phyloP scores from a whole-genome alignment of 2,113 vertebrate species.

The Empidonax traillii region DNA sequence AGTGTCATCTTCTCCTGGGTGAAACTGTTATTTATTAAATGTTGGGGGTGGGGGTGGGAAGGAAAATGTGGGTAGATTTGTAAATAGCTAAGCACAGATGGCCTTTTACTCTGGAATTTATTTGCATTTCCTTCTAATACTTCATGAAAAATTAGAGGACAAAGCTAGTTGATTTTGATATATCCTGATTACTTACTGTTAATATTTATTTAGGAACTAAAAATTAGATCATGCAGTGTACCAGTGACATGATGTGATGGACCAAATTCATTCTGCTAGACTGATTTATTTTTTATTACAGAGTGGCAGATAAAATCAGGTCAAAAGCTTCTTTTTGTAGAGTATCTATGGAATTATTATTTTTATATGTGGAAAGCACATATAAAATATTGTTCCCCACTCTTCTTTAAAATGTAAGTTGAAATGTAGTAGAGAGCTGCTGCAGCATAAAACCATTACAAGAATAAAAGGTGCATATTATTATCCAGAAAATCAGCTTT shows the following conservation, averaged over 20 bases:
- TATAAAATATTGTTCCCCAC: background rate
- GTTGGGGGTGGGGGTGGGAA: background rate
- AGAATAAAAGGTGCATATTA: background rate
- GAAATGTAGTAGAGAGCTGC: background rate
- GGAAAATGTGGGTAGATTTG: background rate
- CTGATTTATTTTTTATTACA: background rate
- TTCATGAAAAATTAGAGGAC: constrained; percentile 5
- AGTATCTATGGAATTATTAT: background rate
- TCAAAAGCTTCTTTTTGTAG: constrained; percentile 14
- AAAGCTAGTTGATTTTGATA: constrained; percentile 15
- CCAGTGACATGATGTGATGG: background rate
- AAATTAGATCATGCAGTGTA: constrained; percentile 29
- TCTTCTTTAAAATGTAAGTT: background rate
- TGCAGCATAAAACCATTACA: background rate
- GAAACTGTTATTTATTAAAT: background rate
- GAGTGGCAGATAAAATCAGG: constrained; percentile 10
- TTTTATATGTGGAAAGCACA: background rate
- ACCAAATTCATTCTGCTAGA: background rate
- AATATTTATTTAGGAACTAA: constrained; percentile 11
- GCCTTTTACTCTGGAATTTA: background rate
- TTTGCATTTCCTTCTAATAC: constrained; percentile 32
- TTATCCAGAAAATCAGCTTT: background rate
- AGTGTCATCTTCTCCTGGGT: background rate
- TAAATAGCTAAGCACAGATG: background rate
- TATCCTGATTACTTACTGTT: background rate